phyloP scores from a whole-genome alignment of 2,797 vertebrate species.

The Myotis daubentonii region DNA sequence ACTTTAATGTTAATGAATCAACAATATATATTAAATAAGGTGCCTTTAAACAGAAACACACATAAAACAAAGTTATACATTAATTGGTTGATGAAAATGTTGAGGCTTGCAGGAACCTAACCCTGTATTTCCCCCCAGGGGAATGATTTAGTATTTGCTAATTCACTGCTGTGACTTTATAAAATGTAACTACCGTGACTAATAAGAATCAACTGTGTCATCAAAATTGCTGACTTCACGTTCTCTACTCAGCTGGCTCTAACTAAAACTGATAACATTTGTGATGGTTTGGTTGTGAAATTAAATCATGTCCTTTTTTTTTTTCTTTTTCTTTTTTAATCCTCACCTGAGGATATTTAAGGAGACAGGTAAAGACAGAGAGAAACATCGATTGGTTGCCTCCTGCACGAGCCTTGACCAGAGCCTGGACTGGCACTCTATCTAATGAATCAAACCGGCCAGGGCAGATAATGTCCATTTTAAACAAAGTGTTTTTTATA shows the following conservation, averaged over 20 bases:
- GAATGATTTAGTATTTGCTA: not conserved
- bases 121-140: not conserved
- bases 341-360: too few species aligned
- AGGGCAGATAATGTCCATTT: not conserved
- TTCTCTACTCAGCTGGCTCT: not conserved
- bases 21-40: not conserved
- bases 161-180: not conserved
- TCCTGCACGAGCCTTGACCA: too few species aligned
- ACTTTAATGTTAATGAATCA: not conserved
- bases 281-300: not conserved
- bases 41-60: not conserved
- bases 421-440: too few species aligned
- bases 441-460: too few species aligned
- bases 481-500: not conserved
- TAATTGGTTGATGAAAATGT: not conserved
- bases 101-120: not conserved
- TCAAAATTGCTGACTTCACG: not conserved
- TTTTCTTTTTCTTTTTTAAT: too few species aligned
- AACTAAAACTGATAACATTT: not conserved
- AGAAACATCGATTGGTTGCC: too few species aligned
- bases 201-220: not conserved
- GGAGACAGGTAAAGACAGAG: too few species aligned
- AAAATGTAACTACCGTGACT: not conserved
- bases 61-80: not conserved
- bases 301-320: not conserved